These are phyloP conservation scores for Pseudomyrmex sp. DNA, from an alignment of 1,140 invertebrate species.

Conservation along the genomic window DNA sequence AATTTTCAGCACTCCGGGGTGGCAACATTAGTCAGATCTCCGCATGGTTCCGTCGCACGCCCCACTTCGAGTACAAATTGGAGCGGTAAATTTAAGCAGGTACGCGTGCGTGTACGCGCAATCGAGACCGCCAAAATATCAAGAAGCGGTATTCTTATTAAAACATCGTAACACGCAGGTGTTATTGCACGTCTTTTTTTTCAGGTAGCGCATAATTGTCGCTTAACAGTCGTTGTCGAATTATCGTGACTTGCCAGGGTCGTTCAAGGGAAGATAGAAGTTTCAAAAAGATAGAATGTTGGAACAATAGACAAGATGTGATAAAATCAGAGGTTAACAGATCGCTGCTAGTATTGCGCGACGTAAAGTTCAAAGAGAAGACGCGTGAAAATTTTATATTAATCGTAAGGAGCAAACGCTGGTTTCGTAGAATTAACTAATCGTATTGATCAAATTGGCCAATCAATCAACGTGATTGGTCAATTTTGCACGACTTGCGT, in stretches of 20 bases:
- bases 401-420: too few species aligned
- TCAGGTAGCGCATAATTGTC: conserved; percentile 41
- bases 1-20: not conserved
- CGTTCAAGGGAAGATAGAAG: not conserved
- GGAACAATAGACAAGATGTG: not conserved
- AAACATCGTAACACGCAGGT: conserved; percentile 50
- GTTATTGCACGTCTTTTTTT: conserved; percentile 48
- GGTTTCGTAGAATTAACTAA: too few species aligned
- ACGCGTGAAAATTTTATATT: too few species aligned
- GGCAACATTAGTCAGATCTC: conserved; percentile 25
- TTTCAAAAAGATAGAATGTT: not conserved
- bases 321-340: conserved; percentile 26
- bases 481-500: too few species aligned
- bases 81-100: conserved; percentile 18
- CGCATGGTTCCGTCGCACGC: conserved; percentile 9
- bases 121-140: conserved; percentile 38
- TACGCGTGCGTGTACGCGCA: conserved; percentile 44
- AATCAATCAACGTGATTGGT: too few species aligned
- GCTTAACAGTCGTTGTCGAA: conserved; percentile 54
- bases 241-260: conserved; percentile 24
- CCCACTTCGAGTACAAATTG: conserved; percentile 40
- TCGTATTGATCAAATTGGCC: too few species aligned
- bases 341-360: not conserved
- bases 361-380: conserved; percentile 5
- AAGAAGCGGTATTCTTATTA: conserved; percentile 10